Conservation (phyloP, 2,113 vertebrate genomes). For the Cebus imitator region DNA sequence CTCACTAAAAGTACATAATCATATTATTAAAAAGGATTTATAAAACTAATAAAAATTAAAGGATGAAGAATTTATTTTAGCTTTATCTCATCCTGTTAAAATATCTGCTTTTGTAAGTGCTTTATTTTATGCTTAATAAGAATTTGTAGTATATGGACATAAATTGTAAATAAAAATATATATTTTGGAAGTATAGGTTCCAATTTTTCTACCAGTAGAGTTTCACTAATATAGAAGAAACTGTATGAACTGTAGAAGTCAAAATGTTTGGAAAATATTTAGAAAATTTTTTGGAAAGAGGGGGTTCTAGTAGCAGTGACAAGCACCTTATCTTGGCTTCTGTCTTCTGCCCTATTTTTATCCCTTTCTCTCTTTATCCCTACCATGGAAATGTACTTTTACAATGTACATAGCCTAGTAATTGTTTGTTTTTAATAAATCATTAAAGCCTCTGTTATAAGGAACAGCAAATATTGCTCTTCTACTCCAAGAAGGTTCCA, state of each 20-base stretch:
- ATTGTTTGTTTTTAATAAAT: background rate
- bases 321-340: background rate
- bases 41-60: constrained; percentile 28
- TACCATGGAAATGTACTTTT: background rate
- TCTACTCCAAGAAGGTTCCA: background rate
- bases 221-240: background rate
- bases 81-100: background rate
- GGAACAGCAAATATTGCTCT: background rate
- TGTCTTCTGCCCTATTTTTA: background rate
- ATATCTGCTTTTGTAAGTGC: background rate
- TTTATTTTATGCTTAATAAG: background rate
- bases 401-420: background rate
- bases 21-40: background rate
- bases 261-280: background rate
- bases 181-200: background rate
- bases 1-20: background rate
- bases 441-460: constrained; percentile 6
- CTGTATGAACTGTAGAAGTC: background rate
- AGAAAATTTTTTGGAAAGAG: background rate
- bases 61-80: background rate
- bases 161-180: background rate
- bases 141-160: background rate
- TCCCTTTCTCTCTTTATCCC: background rate
- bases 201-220: background rate
- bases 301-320: background rate